A percentile compares a stretch with the other conserved stretches of the same genome.
Conservation (phyloP, 1,140 invertebrate genomes). For the Caenorhabditis latens region DNA sequence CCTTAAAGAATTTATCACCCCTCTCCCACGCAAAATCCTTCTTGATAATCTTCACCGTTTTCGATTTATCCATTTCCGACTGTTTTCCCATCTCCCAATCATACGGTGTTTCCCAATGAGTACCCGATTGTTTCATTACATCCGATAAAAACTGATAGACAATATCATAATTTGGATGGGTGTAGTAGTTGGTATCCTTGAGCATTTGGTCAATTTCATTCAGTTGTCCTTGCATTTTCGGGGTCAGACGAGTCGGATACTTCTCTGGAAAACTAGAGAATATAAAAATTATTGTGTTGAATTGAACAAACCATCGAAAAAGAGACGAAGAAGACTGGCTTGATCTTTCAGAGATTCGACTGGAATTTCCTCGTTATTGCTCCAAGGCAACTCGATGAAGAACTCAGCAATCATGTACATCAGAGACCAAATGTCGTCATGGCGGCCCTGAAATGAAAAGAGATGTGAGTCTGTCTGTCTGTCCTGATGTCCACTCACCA, state of each 20-base stretch:
- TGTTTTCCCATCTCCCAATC: not conserved
- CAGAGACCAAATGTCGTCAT: conserved; percentile 31
- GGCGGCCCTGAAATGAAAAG: not conserved
- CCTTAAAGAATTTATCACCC: not conserved
- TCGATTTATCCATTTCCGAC: not conserved
- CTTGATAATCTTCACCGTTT: not conserved
- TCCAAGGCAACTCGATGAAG: conserved; percentile 23
- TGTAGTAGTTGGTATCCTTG: not conserved
- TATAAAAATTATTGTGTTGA: not conserved
- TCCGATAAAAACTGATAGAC: conserved; percentile 18
- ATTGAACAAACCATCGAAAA: not conserved
- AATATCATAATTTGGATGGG: not conserved
- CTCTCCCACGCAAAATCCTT: not conserved
- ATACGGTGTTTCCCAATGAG: not conserved
- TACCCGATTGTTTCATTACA: not conserved
- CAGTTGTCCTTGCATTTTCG: not conserved
- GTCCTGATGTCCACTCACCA: not conserved
- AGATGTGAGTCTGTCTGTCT: not conserved
- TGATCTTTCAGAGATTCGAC: conserved; percentile 1
- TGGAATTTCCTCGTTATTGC: not conserved
- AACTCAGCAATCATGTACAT: conserved; percentile 44
- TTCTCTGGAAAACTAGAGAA: not conserved
- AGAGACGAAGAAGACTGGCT: not conserved
- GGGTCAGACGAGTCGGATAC: not conserved
- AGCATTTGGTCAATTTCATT: not conserved